A percentile compares a stretch with the other conserved stretches of the same genome.
These are phyloP conservation scores for Coronaproctus castanopsis DNA, from an alignment of 2,888 invertebrate genomes.

Conservation along the genomic window DNA sequence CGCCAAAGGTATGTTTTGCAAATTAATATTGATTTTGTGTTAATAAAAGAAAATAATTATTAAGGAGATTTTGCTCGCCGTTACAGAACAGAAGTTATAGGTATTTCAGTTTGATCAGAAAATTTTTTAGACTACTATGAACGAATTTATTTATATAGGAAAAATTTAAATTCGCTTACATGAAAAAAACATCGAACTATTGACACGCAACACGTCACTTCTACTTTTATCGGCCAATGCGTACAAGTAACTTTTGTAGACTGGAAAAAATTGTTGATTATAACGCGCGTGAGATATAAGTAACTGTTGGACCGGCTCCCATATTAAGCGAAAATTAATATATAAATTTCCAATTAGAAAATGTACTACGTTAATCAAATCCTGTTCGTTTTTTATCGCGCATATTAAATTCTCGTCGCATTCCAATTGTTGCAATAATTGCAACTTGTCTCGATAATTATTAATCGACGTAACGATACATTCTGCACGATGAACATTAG, in stretches of 20 bases:
- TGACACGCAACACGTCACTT: too few relatives aligned
- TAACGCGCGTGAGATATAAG: conserved; percentile 51
- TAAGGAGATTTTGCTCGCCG: too few relatives aligned
- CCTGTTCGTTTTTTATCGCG: conserved; percentile 8
- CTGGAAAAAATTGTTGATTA: conserved; percentile 45
- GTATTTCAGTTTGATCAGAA: too few relatives aligned
- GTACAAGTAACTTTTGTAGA: conserved; percentile 39
- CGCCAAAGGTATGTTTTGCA: too few relatives aligned
- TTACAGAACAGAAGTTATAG: too few relatives aligned
- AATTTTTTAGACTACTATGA: too few relatives aligned
- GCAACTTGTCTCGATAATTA: conserved; percentile 57
- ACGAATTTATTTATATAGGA: too few relatives aligned
- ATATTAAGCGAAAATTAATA: conserved; percentile 69
- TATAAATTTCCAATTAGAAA: conserved; percentile 66
- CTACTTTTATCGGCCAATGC: too few relatives aligned
- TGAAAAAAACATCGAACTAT: too few relatives aligned
- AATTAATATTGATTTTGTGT: too few relatives aligned
- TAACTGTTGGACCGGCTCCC: conserved; percentile 62
- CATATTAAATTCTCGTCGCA: conserved; percentile 22
- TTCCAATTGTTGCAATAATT: conserved; percentile 48
- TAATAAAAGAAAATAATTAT: too few relatives aligned
- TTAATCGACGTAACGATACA: conserved; percentile 47
- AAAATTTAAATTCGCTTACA: too few relatives aligned
- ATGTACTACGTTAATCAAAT: conserved; percentile 39
- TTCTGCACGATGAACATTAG: conserved; percentile 48